Evolutionary conservation across 2,797 vertebrate genomes (phyloP).

Genomic region (Rhincodon typus): DNA sequence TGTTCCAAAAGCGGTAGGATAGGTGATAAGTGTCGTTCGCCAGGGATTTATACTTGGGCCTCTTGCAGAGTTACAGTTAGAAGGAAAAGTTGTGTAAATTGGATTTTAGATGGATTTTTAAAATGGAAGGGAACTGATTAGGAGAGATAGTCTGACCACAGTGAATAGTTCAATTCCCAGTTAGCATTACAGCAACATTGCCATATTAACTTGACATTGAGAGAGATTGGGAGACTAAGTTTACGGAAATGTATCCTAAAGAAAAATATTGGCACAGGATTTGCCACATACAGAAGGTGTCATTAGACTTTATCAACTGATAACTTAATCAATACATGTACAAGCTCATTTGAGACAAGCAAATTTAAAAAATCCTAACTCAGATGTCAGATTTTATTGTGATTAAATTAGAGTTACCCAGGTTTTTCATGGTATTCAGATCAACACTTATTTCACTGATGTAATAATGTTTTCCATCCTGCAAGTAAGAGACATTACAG

Average conservation of each 20-base stretch:
- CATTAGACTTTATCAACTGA: too few species aligned
- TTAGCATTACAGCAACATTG: background rate
- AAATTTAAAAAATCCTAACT: background rate
- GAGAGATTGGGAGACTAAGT: background rate
- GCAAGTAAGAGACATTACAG: background rate
- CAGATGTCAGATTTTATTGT: background rate
- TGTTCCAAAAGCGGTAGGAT: background rate
- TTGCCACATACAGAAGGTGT: background rate
- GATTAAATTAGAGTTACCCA: background rate
- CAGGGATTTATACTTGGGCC: background rate
- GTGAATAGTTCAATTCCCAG: background rate
- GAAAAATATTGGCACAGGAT: background rate
- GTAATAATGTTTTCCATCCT: constrained; percentile 13
- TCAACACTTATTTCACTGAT: constrained; percentile 9
- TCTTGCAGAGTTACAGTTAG: background rate
- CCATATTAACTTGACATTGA: too few species aligned
- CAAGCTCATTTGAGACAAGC: background rate
- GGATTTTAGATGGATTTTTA: background rate
- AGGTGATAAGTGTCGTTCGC: background rate
- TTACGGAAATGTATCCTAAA: background rate
- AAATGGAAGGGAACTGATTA: too few species aligned
- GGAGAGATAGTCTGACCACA: too few species aligned
- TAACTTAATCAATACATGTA: background rate
- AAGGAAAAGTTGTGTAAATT: too few species aligned
- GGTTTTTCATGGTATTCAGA: background rate